Conservation (phyloP, 2,113 vertebrate species). For the Pica pica region DNA sequence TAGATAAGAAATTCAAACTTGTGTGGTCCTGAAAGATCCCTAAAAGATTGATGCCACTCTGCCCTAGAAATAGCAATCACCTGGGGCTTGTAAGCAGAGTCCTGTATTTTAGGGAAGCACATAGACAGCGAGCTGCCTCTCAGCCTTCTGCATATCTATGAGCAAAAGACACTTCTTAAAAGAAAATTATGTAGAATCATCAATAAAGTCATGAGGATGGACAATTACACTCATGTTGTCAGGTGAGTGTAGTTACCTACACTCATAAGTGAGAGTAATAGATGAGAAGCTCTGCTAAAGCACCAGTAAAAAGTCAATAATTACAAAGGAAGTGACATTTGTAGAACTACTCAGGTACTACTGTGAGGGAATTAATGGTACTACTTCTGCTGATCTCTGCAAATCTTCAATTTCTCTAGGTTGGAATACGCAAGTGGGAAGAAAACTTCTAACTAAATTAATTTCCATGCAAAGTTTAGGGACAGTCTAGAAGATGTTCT, state of each 20-base stretch:
- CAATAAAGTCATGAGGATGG: not conserved
- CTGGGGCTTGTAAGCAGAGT: accelerated
- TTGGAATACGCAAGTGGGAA: not conserved
- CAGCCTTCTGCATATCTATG: not conserved
- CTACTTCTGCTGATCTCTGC: not conserved
- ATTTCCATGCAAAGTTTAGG: slow-evolving; percentile 25
- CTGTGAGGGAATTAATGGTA: not conserved
- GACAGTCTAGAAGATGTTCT: slow-evolving; percentile 33
- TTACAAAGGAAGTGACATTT: not conserved
- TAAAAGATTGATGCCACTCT: not conserved
- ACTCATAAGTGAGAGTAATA: not conserved
- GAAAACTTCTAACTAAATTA: slow-evolving; percentile 17
- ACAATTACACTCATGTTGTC: not conserved
- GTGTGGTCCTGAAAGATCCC: not conserved
- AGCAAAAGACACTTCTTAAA: not conserved
- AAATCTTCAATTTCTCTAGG: not conserved
- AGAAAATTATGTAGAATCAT: not conserved
- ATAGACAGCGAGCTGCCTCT: not conserved
- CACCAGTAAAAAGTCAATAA: not conserved
- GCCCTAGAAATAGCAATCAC: not conserved
- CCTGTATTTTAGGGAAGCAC: not conserved
- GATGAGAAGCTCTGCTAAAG: not conserved
- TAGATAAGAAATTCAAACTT: not conserved
- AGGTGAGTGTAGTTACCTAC: not conserved
- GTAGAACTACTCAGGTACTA: not conserved